phyloP scores from a whole-genome alignment of 2,888 invertebrate species.

The Andrena fulva region DNA sequence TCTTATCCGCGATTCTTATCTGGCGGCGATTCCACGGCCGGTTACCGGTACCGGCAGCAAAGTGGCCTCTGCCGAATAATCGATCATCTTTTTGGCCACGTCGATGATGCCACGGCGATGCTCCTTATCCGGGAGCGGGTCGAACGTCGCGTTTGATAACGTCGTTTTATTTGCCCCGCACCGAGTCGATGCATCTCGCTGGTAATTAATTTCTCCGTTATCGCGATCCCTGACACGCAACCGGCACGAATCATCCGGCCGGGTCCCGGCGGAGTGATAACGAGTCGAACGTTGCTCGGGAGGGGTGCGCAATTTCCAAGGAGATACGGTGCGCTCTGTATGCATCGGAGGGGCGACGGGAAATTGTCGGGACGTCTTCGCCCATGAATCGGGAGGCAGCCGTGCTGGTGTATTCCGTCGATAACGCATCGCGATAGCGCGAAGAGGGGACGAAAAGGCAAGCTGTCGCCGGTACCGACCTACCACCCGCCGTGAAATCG shows the following conservation, averaged over 20 bases:
- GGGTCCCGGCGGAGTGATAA: constrained; percentile 28
- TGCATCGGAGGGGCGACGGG: neutral
- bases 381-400: neutral
- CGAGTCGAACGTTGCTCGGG: neutral
- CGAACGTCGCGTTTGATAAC: constrained; percentile 53
- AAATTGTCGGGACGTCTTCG: neutral
- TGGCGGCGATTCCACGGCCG: constrained; percentile 43
- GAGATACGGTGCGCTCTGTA: neutral
- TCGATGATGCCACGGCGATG: constrained; percentile 27
- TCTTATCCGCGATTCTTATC: constrained; percentile 72
- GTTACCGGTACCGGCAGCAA: constrained; percentile 37
- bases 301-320: neutral
- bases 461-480: constrained; percentile 63
- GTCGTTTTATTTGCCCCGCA: constrained; percentile 50
- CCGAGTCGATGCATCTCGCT: constrained; percentile 45
- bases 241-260: constrained; percentile 49
- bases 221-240: constrained; percentile 56
- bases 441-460: constrained; percentile 67
- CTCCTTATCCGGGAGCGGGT: constrained; percentile 43
- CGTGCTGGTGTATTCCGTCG: constrained; percentile 12
- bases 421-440: constrained; percentile 57
- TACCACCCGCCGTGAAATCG: constrained; percentile 69
- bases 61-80: constrained; percentile 42
- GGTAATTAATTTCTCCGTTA: constrained; percentile 56
- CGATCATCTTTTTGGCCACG: constrained; percentile 57